Percentiles rank a stretch among this genome's conserved stretches.
Conservation (phyloP, 2,888 invertebrate genomes). For the Parapristionchus giblindavisi region DNA sequence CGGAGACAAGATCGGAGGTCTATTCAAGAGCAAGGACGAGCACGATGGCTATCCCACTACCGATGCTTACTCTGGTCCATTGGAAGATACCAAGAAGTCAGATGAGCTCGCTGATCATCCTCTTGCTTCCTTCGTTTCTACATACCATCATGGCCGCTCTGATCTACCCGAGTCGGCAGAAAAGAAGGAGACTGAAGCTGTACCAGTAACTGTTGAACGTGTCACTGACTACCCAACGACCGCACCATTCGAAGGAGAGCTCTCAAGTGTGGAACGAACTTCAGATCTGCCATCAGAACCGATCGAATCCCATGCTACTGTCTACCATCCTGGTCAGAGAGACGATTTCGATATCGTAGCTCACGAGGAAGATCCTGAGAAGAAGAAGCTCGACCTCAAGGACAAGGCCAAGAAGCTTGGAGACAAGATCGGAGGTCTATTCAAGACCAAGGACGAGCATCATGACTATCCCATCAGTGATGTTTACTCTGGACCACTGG, state of each 20-base stretch:
- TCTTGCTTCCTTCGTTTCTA: background rate
- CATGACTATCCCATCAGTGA: conserved; percentile 7
- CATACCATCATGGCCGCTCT: conserved; percentile 5
- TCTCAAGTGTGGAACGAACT: background rate
- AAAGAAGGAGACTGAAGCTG: conserved; percentile 2
- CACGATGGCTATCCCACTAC: conserved; percentile 4
- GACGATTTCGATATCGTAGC: background rate
- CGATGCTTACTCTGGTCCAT: background rate
- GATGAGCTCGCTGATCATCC: background rate
- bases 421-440: conserved; percentile 15
- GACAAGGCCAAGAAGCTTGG: conserved; percentile 19
- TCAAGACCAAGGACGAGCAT: conserved; percentile 24
- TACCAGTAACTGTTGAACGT: background rate
- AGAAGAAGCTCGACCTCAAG: conserved; percentile 21
- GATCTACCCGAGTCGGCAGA: background rate
- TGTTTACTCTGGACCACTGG: background rate
- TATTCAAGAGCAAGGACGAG: conserved; percentile 18
- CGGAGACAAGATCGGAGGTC: conserved; percentile 17
- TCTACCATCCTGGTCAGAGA: conserved; percentile 13
- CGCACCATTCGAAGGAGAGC: conserved; percentile 12
- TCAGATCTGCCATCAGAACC: conserved; percentile 7
- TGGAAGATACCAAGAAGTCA: background rate
- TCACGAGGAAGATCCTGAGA: conserved; percentile 15
- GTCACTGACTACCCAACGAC: conserved; percentile 3
- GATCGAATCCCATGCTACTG: background rate